Evolutionary conservation across 2,113 vertebrate species (phyloP).

Genomic region (Nibea albiflora): DNA sequence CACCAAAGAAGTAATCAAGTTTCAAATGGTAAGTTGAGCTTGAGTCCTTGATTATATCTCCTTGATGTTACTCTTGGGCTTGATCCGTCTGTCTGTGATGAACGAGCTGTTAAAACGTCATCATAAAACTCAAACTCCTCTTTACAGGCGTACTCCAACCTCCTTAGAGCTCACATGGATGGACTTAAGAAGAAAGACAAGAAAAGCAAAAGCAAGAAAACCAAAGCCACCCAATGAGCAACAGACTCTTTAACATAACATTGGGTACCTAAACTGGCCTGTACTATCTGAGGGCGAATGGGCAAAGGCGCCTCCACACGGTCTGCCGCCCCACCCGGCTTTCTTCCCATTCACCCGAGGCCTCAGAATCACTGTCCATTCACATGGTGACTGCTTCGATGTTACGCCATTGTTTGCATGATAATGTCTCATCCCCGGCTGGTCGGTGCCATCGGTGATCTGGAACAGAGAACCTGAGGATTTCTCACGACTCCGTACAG

Average conservation of each 20-base stretch:
- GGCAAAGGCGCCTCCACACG: constrained; percentile 27
- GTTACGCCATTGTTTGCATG: constrained; percentile 65
- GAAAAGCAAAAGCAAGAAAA: constrained; percentile 99
- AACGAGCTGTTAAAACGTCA: not conserved
- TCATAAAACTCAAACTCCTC: not conserved
- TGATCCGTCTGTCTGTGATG: not conserved
- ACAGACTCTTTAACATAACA: constrained; percentile 58
- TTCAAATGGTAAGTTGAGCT: constrained; percentile 94
- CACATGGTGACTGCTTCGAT: constrained; percentile 58
- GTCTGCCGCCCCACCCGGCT: constrained; percentile 10
- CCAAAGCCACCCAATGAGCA: constrained; percentile 94
- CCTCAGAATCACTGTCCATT: constrained; percentile 51
- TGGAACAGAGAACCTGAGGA: constrained; percentile 54
- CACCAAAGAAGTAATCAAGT: constrained; percentile 99
- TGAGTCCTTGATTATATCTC: not conserved
- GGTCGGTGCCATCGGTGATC: constrained; percentile 46
- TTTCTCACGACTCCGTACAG: constrained; percentile 24
- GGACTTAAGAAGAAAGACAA: constrained; percentile 99
- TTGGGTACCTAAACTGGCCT: constrained; percentile 57
- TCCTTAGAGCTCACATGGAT: constrained; percentile 98
- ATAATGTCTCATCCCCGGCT: constrained; percentile 55
- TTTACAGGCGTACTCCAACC: constrained; percentile 94
- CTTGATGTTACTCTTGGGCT: not conserved
- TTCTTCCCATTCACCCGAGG: constrained; percentile 19
- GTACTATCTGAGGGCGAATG: constrained; percentile 36